phyloP scores from a whole-genome alignment of 1,140 invertebrate genomes.

The Aethina tumida region DNA sequence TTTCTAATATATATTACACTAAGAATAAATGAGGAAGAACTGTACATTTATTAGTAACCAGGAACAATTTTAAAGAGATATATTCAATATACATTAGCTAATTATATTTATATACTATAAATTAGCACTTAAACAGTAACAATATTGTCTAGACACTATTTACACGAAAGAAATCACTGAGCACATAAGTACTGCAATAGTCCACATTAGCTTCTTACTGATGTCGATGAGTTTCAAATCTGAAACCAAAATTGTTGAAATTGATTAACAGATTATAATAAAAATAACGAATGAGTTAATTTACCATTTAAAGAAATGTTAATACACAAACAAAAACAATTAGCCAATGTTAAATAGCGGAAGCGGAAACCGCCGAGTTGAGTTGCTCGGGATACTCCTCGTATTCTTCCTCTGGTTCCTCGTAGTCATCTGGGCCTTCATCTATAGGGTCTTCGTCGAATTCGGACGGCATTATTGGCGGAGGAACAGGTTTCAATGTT shows the following conservation, averaged over 20 bases:
- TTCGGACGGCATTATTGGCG: constrained; percentile 27
- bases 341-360: constrained; percentile 27
- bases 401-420: constrained; percentile 42
- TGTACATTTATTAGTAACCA: too few relatives aligned
- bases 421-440: constrained; percentile 39
- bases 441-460: constrained; percentile 36
- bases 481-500: constrained; percentile 28
- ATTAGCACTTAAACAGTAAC: constrained; percentile 1
- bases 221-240: constrained; percentile 4
- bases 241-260: not conserved
- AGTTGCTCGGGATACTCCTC: constrained; percentile 44
- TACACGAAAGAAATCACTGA: constrained; percentile 1
- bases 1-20: too few relatives aligned
- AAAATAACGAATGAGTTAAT: not conserved
- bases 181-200: constrained; percentile 9
- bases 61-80: constrained; percentile 1
- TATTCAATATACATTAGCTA: constrained; percentile 2
- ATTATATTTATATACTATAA: constrained; percentile 3
- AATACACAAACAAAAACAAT: constrained; percentile 10
- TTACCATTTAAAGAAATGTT: too few relatives aligned
- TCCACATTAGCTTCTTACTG: too few relatives aligned
- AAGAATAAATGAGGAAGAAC: too few relatives aligned
- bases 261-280: not conserved
- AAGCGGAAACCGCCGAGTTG: constrained; percentile 31
- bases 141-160: constrained; percentile 2